These are phyloP conservation scores for Arctopsyche grandis DNA, from an alignment of 1,140 invertebrate species.

Conservation along the genomic window DNA sequence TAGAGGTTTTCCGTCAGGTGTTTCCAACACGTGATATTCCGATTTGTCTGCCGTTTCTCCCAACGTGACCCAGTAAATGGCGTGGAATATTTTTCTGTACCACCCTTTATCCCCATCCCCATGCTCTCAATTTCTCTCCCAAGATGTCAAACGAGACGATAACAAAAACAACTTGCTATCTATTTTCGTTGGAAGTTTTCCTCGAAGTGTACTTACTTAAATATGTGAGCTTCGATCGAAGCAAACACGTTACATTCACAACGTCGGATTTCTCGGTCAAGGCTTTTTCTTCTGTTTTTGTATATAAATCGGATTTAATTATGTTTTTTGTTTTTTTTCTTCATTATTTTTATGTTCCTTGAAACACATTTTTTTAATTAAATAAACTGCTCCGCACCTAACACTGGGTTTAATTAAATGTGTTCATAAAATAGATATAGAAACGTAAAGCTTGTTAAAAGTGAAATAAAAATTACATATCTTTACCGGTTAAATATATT, in stretches of 20 bases:
- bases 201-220: too few species aligned
- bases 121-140: neutral
- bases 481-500: too few species aligned
- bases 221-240: neutral
- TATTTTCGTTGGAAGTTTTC: too few species aligned
- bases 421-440: too few species aligned
- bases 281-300: neutral
- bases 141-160: too few species aligned
- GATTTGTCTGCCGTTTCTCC: neutral
- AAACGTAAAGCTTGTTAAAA: too few species aligned
- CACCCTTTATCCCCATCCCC: neutral
- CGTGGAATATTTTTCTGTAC: neutral
- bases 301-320: neutral
- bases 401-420: too few species aligned
- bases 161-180: too few species aligned
- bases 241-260: neutral
- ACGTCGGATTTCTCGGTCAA: neutral
- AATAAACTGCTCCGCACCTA: too few species aligned
- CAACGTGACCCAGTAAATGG: neutral
- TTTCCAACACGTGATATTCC: neutral
- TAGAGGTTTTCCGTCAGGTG: neutral
- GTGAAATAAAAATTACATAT: too few species aligned
- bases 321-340: neutral
- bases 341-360: too few species aligned
- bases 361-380: too few species aligned